Base-by-base conservation (phyloP, 2,888 invertebrate genomes). In the Rhyacophila evoluta region DNA sequence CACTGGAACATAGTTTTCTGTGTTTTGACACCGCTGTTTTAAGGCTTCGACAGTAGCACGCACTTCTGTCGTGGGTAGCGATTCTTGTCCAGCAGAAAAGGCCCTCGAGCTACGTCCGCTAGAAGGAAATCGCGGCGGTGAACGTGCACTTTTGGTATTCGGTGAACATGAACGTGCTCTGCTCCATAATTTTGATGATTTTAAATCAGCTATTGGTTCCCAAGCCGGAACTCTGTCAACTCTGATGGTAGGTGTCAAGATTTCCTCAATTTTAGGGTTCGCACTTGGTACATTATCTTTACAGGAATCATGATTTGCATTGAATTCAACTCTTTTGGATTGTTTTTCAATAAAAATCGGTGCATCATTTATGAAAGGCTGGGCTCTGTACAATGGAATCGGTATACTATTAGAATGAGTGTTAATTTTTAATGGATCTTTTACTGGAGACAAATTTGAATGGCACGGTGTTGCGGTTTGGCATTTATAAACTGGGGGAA, bases 1-100 rank as follows among this genome's bases (percentile, higher is more conserved):
- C 41, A 94, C 94, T 0, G 94, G 93, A 36, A 94, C 93, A 84
- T 93, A 94, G 83, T 90, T 91, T 79, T 93, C 92, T 12, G 88
- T 87, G 83, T 90, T 89, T 83, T 91, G 91, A 82, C 91, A 91
- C 75, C 89, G 87, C 75, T 89, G 88, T 79, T 90, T 83, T n/a
- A 91, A 84, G 38, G 87, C 86, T 72, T 88, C 89, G 10, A 82
- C 81, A n/a, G 74, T 71, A 38, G 87, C 86, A 70, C 88, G 88
- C 19, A 67, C 41, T 19, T 19, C 12, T 27, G 38, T 41, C 0
- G 75, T 41, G n/a, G 74, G 55, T 4, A 41, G 27, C 1, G 41
- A 68, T n/a, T 78, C 75, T 29, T 78, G 78, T 4, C 82, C 81
- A 0, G 76, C 80, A 12, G 82, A 82, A 10, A 81, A 69, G 1